Evolutionary conservation across 2,888 invertebrate genomes (phyloP).

Genomic region (Andrena haemorrhoa): DNA sequence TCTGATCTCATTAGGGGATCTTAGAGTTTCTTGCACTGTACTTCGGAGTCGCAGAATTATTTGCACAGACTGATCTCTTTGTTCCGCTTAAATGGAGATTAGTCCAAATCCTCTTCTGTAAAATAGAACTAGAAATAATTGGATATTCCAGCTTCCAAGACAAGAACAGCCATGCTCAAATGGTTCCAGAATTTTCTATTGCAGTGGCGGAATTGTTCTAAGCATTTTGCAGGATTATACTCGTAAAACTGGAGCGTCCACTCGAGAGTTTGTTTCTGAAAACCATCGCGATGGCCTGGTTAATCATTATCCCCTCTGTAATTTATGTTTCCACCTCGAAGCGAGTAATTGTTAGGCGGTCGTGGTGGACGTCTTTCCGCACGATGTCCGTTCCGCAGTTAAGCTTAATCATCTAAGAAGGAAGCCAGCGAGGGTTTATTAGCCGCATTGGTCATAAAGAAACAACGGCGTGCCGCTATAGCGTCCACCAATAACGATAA

Average conservation of each 20-base stretch:
- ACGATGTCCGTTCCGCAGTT: neutral
- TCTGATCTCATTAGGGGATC: too few species aligned
- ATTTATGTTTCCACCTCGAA: constrained; percentile 2
- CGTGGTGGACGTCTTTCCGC: neutral
- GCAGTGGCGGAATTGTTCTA: neutral
- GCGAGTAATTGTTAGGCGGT: constrained; percentile 12
- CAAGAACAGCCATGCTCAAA: neutral
- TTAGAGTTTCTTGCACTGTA: too few species aligned
- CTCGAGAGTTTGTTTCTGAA: neutral
- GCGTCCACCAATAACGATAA: constrained; percentile 40
- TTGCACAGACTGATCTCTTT: too few species aligned
- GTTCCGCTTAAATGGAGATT: too few species aligned
- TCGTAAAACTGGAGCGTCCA: neutral
- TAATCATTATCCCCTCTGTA: neutral
- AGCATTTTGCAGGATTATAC: neutral
- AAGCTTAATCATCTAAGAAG: constrained; percentile 27
- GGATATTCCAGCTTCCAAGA: neutral
- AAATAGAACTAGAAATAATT: neutral
- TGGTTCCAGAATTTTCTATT: neutral
- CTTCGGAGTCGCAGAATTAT: neutral
- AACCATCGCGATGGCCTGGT: neutral
- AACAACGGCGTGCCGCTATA: constrained; percentile 9
- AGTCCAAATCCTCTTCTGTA: neutral
- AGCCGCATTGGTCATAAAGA: constrained; percentile 15
- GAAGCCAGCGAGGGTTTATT: constrained; percentile 31